A percentile compares a stretch with the other conserved stretches of the same genome.
Evolutionary conservation across 2,113 vertebrate genomes (phyloP).

Genomic region (Leucoraja erinaceus): DNA sequence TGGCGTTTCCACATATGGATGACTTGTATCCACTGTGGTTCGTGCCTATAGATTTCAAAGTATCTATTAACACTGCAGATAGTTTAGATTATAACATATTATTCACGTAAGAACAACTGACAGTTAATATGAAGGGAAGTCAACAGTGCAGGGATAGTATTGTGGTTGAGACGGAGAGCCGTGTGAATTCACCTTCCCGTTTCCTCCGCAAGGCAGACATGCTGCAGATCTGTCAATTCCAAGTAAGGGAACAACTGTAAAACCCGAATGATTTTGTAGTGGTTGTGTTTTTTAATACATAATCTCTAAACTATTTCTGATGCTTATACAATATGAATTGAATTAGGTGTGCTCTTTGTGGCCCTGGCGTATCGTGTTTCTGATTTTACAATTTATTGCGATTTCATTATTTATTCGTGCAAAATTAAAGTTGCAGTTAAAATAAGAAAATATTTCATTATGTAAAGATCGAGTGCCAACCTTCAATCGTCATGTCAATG

Average conservation of each 20-base stretch:
- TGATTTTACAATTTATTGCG: neutral
- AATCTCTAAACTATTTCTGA: neutral
- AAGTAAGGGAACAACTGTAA: constrained; percentile 9
- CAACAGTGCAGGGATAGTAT: neutral
- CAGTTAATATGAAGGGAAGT: neutral
- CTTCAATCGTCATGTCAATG: no score
- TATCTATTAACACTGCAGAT: neutral
- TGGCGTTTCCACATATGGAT: neutral
- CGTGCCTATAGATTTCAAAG: neutral
- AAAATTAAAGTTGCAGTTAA: neutral
- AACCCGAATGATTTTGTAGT: neutral
- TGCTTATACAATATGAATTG: neutral
- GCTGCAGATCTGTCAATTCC: constrained; percentile 4
- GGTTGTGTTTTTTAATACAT: neutral
- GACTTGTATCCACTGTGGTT: neutral
- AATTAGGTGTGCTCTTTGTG: neutral
- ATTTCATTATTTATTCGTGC: neutral
- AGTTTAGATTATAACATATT: neutral
- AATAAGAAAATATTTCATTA: neutral
- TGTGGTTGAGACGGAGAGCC: neutral
- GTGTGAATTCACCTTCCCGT: neutral
- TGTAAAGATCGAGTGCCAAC: neutral
- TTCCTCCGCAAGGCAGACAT: neutral
- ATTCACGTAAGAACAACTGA: neutral
- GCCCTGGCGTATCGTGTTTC: neutral